These are phyloP conservation scores for Sandelia bainsii DNA, from an alignment of 2,797 vertebrate species.

Conservation along the genomic window DNA sequence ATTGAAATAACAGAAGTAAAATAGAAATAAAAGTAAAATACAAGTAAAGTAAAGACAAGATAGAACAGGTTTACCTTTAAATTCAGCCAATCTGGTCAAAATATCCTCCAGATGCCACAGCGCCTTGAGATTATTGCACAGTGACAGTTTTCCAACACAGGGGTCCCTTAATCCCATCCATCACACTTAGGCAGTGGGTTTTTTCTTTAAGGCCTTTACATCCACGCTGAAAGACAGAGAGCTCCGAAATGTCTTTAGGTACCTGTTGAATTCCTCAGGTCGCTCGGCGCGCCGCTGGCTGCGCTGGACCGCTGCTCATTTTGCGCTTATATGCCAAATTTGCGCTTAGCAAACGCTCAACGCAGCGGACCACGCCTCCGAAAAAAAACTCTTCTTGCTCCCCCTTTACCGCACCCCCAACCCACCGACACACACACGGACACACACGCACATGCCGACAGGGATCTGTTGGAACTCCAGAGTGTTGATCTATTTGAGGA, in stretches of 20 bases:
- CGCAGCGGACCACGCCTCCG: slow-evolving; percentile 66
- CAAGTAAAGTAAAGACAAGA: not conserved
- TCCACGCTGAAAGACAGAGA: slow-evolving; percentile 30
- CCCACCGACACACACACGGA: not conserved
- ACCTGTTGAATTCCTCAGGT: slow-evolving; percentile 75
- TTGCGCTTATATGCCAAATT: slow-evolving; percentile 79
- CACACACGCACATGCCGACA: slow-evolving; percentile 1
- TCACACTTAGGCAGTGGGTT: slow-evolving; percentile 29
- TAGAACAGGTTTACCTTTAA: slow-evolving; percentile 45
- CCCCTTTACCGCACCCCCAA: not conserved
- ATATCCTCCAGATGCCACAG: slow-evolving; percentile 19
- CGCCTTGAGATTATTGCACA: slow-evolving; percentile 14
- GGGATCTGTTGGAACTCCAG: slow-evolving; percentile 10
- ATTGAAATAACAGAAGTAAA: too few species aligned
- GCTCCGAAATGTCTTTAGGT: slow-evolving; percentile 39
- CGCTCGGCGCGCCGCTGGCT: slow-evolving; percentile 42
- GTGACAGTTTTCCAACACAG: slow-evolving; percentile 16
- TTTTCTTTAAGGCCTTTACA: slow-evolving; percentile 23
- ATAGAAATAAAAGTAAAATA: too few species aligned
- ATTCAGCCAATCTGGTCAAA: slow-evolving; percentile 14
- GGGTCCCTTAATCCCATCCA: slow-evolving; percentile 59
- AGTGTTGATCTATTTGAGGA: slow-evolving; percentile 54
- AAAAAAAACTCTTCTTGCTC: not conserved
- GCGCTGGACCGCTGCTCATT: slow-evolving; percentile 52
- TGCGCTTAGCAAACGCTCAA: slow-evolving; percentile 64